These are phyloP conservation scores for Emydoidea blandingii DNA, from an alignment of 2,797 vertebrate species.

Conservation along the genomic window DNA sequence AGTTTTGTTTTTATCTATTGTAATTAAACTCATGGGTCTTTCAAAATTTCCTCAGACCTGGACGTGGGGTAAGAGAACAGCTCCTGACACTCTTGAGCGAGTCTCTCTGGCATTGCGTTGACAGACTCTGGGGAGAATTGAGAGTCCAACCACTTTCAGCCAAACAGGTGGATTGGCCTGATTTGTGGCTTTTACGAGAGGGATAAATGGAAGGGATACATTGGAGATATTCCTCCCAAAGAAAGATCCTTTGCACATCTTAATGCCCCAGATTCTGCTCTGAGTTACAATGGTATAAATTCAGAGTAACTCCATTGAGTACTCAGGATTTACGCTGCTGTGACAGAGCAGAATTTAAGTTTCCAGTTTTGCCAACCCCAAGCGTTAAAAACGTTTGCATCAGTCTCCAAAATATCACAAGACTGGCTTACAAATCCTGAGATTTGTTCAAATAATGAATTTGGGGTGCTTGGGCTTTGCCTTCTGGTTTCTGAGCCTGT, in stretches of 20 bases:
- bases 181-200: background rate
- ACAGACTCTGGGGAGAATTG: background rate
- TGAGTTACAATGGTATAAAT: background rate
- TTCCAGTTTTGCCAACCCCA: slow-evolving; percentile 13
- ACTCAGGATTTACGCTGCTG: background rate
- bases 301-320: background rate
- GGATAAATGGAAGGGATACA: background rate
- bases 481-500: background rate
- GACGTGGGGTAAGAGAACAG: background rate
- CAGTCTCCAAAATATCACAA: background rate
- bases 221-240: background rate
- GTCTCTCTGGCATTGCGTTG: background rate
- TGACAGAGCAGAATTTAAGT: background rate
- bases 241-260: background rate
- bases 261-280: background rate
- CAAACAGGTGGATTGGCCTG: background rate
- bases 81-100: background rate
- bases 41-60: background rate
- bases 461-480: background rate
- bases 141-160: background rate
- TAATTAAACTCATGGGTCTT: background rate
- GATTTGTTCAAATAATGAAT: background rate
- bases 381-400: slow-evolving; percentile 21
- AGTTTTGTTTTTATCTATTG: background rate
- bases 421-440: background rate